A percentile compares a stretch with the other conserved stretches of the same genome.
These are phyloP conservation scores for Limonius californicus DNA, from an alignment of 1,140 invertebrate genomes.

Conservation along the genomic window DNA sequence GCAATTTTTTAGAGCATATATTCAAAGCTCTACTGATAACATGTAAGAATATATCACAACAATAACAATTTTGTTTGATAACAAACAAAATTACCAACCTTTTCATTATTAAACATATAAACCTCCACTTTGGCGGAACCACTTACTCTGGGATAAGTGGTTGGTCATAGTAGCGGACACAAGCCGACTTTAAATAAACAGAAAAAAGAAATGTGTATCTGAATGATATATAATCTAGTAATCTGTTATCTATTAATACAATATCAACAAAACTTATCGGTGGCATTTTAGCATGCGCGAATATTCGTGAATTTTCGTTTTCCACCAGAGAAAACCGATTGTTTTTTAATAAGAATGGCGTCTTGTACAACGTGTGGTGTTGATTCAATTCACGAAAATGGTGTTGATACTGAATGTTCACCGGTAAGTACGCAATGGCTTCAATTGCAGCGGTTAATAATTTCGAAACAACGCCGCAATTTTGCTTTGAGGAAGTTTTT, in stretches of 20 bases:
- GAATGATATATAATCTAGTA: not conserved
- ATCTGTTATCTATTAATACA: not conserved
- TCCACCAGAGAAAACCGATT: not conserved
- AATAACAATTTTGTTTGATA: no score
- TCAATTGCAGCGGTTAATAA: not conserved
- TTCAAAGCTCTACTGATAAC: no score
- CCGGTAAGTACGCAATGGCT: conserved; percentile 5
- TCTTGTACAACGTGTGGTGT: conserved; percentile 7
- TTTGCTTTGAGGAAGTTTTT: not conserved
- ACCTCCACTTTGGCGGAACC: no score
- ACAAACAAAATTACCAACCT: no score
- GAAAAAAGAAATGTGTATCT: not conserved
- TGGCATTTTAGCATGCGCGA: not conserved
- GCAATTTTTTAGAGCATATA: no score
- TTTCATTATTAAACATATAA: no score
- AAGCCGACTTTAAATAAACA: not conserved
- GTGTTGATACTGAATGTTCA: conserved; percentile 13
- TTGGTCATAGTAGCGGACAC: no score
- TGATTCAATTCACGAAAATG: conserved; percentile 15
- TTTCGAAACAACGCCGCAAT: no score
- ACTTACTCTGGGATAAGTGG: no score
- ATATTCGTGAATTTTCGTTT: not conserved
- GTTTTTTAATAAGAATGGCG: conserved; percentile 17
- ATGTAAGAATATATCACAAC: no score
- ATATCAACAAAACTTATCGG: no score